phyloP scores from a whole-genome alignment of 2,888 invertebrate species.

The Tiliacea citrago region DNA sequence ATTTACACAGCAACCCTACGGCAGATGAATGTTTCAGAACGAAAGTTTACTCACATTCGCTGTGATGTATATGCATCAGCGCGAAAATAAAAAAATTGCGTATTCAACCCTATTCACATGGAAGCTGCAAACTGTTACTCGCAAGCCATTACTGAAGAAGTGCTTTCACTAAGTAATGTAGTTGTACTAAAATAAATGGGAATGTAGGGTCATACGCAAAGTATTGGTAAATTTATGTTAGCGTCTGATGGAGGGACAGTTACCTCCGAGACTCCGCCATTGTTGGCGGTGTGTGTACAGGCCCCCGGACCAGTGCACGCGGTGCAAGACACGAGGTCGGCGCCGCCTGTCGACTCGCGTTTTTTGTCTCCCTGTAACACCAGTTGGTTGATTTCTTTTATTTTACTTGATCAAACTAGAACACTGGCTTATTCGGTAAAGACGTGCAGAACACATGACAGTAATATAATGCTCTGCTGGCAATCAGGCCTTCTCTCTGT shows the following conservation, averaged over 20 bases:
- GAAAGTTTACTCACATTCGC: constrained; percentile 20
- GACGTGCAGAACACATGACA: not conserved
- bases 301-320: constrained; percentile 94
- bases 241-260: constrained; percentile 63
- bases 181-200: constrained; percentile 46
- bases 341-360: constrained; percentile 94
- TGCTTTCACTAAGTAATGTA: constrained; percentile 40
- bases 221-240: constrained; percentile 63
- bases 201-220: constrained; percentile 58
- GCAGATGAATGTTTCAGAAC: constrained; percentile 31
- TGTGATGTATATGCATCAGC: constrained; percentile 39
- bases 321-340: constrained; percentile 96
- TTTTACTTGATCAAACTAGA: constrained; percentile 48
- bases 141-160: constrained; percentile 45
- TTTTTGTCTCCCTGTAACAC: constrained; percentile 95
- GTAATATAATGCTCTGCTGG: not conserved
- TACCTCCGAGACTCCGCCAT: constrained; percentile 97
- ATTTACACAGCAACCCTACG: constrained; percentile 32
- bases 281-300: constrained; percentile 96
- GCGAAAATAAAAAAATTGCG: constrained; percentile 43
- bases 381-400: constrained; percentile 50
- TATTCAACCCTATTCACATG: constrained; percentile 27
- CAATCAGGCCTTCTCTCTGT: not conserved
- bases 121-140: constrained; percentile 45
- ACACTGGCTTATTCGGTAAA: constrained; percentile 30